Percentiles rank a stretch among this genome's conserved stretches.
These are phyloP conservation scores for Lepus timidus DNA, from an alignment of 2,113 vertebrate species.

Conservation along the genomic window DNA sequence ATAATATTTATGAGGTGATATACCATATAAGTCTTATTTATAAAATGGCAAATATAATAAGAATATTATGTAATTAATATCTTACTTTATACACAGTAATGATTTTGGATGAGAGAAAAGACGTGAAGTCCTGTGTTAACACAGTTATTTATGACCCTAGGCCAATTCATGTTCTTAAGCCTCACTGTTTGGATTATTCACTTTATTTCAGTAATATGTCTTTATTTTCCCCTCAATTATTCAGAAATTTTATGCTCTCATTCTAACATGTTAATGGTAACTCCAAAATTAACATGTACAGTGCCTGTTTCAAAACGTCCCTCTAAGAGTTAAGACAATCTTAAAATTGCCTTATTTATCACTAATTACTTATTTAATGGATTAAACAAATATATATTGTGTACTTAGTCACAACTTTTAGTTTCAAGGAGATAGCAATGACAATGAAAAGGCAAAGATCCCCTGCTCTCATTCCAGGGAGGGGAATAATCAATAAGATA, in stretches of 20 bases:
- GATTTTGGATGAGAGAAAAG: background rate
- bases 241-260: background rate
- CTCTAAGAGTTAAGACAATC: background rate
- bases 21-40: background rate
- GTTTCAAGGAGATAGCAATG: background rate
- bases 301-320: background rate
- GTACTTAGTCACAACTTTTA: background rate
- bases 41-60: background rate
- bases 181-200: background rate
- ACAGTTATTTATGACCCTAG: background rate
- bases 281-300: slow-evolving; percentile 1
- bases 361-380: background rate
- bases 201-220: background rate
- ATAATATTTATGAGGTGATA: slow-evolving; percentile 8
- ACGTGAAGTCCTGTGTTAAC: background rate
- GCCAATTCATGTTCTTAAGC: background rate
- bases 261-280: background rate
- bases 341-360: background rate
- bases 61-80: slow-evolving; percentile 23
- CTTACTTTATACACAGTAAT: background rate
- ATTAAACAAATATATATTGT: background rate
- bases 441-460: background rate
- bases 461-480: background rate
- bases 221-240: background rate
- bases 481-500: background rate